Evolutionary conservation across 2,113 vertebrate genomes (phyloP).

Genomic region (Paralichthys olivaceus): DNA sequence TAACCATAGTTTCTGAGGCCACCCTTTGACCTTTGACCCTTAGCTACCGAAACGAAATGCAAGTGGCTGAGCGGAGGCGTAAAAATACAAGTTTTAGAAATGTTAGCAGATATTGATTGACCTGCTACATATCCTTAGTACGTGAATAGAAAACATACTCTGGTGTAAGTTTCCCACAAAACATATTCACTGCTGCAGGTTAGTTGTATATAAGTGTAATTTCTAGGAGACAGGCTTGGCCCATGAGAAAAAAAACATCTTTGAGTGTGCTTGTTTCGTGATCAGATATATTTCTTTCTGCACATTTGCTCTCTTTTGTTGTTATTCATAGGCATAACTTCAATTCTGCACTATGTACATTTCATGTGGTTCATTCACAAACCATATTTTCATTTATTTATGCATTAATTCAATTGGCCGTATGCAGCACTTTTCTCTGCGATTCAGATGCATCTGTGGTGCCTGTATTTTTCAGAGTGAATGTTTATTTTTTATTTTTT

Average conservation of each 20-base stretch:
- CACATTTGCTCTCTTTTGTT: neutral
- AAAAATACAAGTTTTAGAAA: too few relatives aligned
- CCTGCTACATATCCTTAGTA: too few relatives aligned
- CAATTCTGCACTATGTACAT: conserved; percentile 10
- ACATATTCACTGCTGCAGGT: neutral
- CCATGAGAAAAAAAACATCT: neutral
- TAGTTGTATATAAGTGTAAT: neutral
- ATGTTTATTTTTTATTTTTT: neutral
- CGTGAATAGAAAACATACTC: too few relatives aligned
- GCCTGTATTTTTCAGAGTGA: conserved; percentile 26
- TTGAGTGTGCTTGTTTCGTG: neutral
- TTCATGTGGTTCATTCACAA: conserved; percentile 5
- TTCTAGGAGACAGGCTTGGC: neutral
- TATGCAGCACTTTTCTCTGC: conserved; percentile 18
- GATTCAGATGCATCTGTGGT: conserved; percentile 12
- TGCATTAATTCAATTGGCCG: conserved; percentile 8
- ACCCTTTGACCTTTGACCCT: too few relatives aligned
- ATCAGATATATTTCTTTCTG: neutral
- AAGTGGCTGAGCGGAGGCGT: too few relatives aligned
- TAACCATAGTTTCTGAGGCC: too few relatives aligned
- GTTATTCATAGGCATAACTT: conserved; percentile 14
- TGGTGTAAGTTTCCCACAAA: too few relatives aligned
- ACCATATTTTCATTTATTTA: conserved; percentile 19
- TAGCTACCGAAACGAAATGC: too few relatives aligned
- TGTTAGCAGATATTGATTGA: too few relatives aligned